Percentiles rank a stretch among this genome's conserved stretches.
phyloP scores from a whole-genome alignment of 1,140 invertebrate genomes.

The Cyphomyrmex costatus region DNA sequence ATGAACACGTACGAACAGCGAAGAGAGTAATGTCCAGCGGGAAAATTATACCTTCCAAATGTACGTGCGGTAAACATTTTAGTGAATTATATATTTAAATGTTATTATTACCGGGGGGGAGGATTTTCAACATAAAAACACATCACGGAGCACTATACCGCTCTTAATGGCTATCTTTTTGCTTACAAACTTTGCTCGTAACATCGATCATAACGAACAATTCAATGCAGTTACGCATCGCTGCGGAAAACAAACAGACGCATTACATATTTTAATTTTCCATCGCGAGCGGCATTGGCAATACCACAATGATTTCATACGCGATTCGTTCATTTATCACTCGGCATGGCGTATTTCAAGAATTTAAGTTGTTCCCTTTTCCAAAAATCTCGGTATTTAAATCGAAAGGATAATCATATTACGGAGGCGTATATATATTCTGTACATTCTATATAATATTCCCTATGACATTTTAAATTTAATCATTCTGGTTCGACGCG shows the following conservation, averaged over 20 bases:
- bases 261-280: conserved; percentile 35
- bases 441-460: too few relatives aligned
- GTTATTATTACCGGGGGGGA: conserved; percentile 20
- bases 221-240: conserved; percentile 7
- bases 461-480: conserved; percentile 24
- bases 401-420: background rate
- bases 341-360: background rate
- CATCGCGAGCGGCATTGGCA: background rate
- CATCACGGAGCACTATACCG: background rate
- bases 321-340: conserved; percentile 8
- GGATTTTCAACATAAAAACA: background rate
- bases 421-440: background rate
- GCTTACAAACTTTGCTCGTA: conserved; percentile 18
- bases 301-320: conserved; percentile 16
- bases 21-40: background rate
- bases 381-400: conserved; percentile 10
- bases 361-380: background rate
- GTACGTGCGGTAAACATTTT: background rate
- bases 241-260: conserved; percentile 23
- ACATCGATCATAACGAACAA: conserved; percentile 8
- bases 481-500: conserved; percentile 19
- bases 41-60: background rate
- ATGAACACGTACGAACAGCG: background rate
- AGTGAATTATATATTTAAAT: conserved; percentile 6
- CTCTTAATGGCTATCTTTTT: conserved; percentile 6